Conservation (phyloP, 2,113 vertebrate genomes). For the Oreochromis niloticus region DNA sequence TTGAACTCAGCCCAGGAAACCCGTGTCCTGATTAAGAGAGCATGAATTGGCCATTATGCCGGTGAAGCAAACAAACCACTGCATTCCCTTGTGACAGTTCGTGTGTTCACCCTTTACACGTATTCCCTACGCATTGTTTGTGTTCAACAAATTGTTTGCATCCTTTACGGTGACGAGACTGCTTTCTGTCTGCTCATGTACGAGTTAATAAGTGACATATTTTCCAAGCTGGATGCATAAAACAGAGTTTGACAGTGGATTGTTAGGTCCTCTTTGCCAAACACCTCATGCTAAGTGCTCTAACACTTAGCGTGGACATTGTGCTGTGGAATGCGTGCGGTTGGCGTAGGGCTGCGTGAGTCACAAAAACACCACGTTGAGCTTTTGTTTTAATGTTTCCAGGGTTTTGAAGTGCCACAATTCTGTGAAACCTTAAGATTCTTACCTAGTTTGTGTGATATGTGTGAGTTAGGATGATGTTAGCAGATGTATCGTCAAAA, state of each 20-base stretch:
- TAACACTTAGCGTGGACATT: not conserved
- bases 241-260: slow-evolving; percentile 10
- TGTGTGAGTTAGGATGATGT: not conserved
- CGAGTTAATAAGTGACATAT: slow-evolving; percentile 59
- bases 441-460: not conserved
- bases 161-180: not conserved
- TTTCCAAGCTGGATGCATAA: slow-evolving; percentile 44
- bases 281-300: slow-evolving; percentile 26
- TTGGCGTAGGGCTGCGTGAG: not conserved
- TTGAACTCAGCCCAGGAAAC: slow-evolving; percentile 25
- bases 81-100: slow-evolving; percentile 12
- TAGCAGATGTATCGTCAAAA: not conserved
- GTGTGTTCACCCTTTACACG: slow-evolving; percentile 10
- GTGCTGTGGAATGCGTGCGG: not conserved
- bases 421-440: not conserved
- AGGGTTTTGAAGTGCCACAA: not conserved
- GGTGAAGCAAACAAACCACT: slow-evolving; percentile 46
- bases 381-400: not conserved
- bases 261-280: not conserved
- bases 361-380: not conserved
- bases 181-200: slow-evolving; percentile 19
- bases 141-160: not conserved
- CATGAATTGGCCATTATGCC: slow-evolving; percentile 48
- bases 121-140: slow-evolving; percentile 7
- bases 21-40: slow-evolving; percentile 47